Conservation (phyloP, 92 coral and sea anemone genomes). For the Phenganax stokvisi region DNA sequence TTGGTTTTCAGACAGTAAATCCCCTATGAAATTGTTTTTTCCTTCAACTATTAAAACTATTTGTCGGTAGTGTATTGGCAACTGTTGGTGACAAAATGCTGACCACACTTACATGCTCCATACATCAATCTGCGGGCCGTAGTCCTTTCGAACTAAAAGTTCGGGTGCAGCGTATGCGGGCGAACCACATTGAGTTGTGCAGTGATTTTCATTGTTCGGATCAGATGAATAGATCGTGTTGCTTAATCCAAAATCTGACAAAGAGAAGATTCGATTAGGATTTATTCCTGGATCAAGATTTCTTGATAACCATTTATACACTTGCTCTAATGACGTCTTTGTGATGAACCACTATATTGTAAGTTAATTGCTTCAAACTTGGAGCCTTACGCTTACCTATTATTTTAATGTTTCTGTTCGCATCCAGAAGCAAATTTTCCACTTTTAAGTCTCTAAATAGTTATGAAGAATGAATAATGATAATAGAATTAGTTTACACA, state of each 20-base stretch:
- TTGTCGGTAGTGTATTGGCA: too few relatives aligned
- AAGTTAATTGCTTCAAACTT: neutral
- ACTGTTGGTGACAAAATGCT: neutral
- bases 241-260: conserved; percentile 86
- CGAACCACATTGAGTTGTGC: conserved; percentile 95
- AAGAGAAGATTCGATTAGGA: neutral
- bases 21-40: too few relatives aligned
- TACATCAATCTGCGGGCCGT: conserved; percentile 92
- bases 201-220: conserved; percentile 60
- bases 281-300: neutral
- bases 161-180: conserved; percentile 99
- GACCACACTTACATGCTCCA: conserved; percentile 92
- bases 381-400: conserved; percentile 59
- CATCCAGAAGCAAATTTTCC: conserved; percentile 87
- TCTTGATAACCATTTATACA: neutral
- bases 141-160: conserved; percentile 85
- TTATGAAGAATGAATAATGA: neutral
- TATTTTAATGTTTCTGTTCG: conserved; percentile 77
- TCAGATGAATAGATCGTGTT: conserved; percentile 62
- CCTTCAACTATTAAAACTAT: too few relatives aligned
- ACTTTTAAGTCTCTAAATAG: conserved; percentile 80
- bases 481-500: neutral
- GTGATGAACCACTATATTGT: too few relatives aligned
- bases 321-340: too few relatives aligned
- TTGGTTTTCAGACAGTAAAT: too few relatives aligned